phyloP scores from a whole-genome alignment of 2,797 vertebrate species.

The Apodemus agrarius region DNA sequence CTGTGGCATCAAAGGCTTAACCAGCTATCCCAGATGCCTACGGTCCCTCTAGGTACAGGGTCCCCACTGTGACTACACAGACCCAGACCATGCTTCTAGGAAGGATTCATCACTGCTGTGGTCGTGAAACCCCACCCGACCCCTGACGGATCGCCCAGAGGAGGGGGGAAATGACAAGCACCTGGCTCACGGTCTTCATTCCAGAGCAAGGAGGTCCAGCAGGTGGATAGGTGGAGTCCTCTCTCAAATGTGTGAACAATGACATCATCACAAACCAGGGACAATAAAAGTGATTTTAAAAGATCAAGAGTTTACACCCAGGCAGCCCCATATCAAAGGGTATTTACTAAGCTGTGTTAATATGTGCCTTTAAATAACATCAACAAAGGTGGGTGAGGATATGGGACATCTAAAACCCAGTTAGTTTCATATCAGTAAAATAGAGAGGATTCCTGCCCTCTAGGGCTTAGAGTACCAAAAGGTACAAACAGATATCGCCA shows the following conservation, averaged over 20 bases:
- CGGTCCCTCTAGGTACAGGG: background rate
- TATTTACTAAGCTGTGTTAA: background rate
- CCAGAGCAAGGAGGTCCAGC: background rate
- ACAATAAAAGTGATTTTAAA: background rate
- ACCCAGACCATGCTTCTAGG: background rate
- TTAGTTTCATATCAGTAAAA: background rate
- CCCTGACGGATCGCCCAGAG: accelerated
- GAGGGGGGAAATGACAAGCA: background rate
- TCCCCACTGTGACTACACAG: background rate
- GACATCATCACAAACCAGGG: background rate
- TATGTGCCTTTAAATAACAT: background rate
- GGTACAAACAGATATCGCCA: accelerated
- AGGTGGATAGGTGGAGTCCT: background rate
- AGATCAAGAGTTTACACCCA: background rate
- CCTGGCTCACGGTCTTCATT: background rate
- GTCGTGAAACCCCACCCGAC: background rate
- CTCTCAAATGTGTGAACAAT: background rate
- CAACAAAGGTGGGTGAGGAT: background rate
- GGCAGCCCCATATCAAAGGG: background rate
- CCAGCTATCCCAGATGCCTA: background rate
- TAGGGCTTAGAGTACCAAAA: background rate
- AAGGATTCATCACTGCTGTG: background rate
- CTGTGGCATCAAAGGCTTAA: background rate
- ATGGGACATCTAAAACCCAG: background rate
- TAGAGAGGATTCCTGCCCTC: background rate